phyloP scores from a whole-genome alignment of 2,113 vertebrate genomes.

The Copsychus sechellarum region DNA sequence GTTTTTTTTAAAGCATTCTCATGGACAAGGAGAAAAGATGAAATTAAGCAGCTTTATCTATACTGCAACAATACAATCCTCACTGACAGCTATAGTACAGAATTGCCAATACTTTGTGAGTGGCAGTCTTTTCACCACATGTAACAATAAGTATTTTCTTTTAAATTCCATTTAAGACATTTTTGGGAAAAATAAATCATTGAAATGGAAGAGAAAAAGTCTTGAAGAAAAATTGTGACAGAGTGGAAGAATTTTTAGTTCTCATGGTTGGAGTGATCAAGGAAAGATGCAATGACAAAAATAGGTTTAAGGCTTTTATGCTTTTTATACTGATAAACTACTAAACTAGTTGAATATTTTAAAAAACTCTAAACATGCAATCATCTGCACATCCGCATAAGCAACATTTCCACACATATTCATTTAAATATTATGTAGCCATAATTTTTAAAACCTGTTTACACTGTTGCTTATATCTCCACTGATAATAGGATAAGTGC shows the following conservation, averaged over 20 bases:
- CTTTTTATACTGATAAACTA: background rate
- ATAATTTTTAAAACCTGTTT: background rate
- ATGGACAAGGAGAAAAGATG: background rate
- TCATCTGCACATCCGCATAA: background rate
- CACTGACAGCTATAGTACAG: background rate
- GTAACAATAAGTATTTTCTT: background rate
- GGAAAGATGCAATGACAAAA: background rate
- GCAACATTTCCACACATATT: background rate
- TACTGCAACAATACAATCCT: background rate
- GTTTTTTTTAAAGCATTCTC: background rate
- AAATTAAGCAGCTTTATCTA: background rate
- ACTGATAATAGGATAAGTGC: rapidly evolving
- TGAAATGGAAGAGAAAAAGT: background rate
- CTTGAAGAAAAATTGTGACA: background rate
- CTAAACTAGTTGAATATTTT: background rate
- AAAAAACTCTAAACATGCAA: background rate
- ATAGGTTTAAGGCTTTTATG: background rate
- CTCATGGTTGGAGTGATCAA: background rate
- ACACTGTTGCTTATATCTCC: background rate
- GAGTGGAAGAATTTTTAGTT: background rate
- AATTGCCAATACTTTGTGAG: background rate
- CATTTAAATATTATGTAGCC: background rate
- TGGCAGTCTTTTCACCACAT: background rate
- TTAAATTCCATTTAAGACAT: background rate
- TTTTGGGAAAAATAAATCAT: background rate